phyloP scores from a whole-genome alignment of 2,113 vertebrate species.

The Nerophis ophidion region DNA sequence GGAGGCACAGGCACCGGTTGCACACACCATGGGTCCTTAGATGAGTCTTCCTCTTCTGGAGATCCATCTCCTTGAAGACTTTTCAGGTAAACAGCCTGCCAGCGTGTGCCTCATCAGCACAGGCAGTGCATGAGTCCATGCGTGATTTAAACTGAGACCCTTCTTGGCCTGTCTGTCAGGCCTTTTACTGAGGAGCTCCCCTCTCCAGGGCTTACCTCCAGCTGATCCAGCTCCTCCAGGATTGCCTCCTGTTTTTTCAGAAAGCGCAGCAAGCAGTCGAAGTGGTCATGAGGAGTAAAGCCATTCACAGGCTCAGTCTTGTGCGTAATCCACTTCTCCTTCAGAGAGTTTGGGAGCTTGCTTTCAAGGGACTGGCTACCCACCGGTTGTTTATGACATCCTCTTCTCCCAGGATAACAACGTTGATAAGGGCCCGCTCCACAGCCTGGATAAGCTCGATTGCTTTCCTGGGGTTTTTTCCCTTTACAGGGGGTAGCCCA shows the following conservation, averaged over 20 bases:
- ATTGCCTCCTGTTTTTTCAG: not conserved
- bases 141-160: not conserved
- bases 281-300: not conserved
- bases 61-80: not conserved
- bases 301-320: not conserved
- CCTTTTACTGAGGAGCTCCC: not conserved
- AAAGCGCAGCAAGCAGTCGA: not conserved
- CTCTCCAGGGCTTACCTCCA: not conserved
- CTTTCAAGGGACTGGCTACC: not conserved
- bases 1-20: no score
- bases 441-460: conserved; percentile 1
- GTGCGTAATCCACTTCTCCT: not conserved
- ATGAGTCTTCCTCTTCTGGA: not conserved
- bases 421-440: not conserved
- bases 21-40: not conserved
- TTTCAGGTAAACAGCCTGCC: not conserved
- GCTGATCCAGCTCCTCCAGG: not conserved
- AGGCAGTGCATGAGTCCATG: not conserved
- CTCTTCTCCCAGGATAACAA: not conserved
- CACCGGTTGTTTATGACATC: not conserved
- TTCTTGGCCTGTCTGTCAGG: not conserved
- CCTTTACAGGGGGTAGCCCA: not conserved
- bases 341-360: not conserved
- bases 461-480: not conserved
- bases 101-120: not conserved